Conservation (phyloP, 1,140 invertebrate genomes). For the Archegozetes longisetosus region DNA sequence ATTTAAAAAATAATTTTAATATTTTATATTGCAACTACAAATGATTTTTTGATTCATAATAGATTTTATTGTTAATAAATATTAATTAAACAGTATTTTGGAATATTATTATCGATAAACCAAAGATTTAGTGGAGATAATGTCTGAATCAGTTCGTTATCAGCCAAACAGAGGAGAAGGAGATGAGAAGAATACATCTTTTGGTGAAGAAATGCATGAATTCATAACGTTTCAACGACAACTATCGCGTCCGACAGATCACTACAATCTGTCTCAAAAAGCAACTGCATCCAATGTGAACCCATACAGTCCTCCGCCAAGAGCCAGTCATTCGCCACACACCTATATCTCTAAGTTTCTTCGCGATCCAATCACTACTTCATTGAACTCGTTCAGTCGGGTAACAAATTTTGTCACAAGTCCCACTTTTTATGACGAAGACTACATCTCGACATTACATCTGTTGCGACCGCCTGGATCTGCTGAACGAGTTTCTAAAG, state of each 20-base stretch:
- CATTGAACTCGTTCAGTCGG: conserved; percentile 9
- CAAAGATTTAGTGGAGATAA: background rate
- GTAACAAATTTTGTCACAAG: conserved; percentile 7
- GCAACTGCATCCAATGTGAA: background rate
- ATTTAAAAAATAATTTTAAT: too few relatives aligned
- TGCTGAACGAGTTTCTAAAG: background rate
- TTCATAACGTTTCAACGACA: conserved; percentile 1
- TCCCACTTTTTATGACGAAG: background rate
- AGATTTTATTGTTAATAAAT: too few relatives aligned
- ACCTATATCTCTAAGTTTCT: conserved; percentile 4
- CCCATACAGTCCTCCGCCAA: conserved; percentile 13
- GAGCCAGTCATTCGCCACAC: background rate
- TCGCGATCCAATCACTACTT: conserved; percentile 10
- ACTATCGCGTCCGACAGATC: conserved; percentile 2
- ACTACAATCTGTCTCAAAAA: background rate
- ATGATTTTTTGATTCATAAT: too few relatives aligned
- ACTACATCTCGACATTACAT: background rate
- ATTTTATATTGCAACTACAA: too few relatives aligned
- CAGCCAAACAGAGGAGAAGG: background rate
- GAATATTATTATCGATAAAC: too few relatives aligned
- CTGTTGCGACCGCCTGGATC: conserved; percentile 3
- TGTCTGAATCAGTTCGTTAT: background rate
- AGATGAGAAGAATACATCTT: background rate
- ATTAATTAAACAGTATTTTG: too few relatives aligned
- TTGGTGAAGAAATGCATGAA: conserved; percentile 10